Evolutionary conservation across 2,888 invertebrate species (phyloP), one percentile per base, ranked within the genome.

Genomic region (Pterostichus madidus): DNA sequence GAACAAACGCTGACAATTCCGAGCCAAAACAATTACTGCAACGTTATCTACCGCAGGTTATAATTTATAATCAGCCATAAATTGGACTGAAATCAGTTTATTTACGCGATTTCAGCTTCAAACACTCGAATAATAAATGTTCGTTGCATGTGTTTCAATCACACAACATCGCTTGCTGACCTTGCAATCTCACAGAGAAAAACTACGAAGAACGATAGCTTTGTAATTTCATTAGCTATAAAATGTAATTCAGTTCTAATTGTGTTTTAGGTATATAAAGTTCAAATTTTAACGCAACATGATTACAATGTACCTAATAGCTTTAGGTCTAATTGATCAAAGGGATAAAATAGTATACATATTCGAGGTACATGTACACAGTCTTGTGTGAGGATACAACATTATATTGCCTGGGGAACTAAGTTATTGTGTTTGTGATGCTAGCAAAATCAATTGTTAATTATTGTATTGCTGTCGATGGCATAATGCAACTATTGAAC

Each of bases 61-160:
- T 71, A 44, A 71, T 44, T 71, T 71, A 71, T 71, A 71, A 71
- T 71, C 68, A 71, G 15, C 44, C 68, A 71, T 71, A 71, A 71
- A 71, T 71, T 71, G 68, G 24, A 56, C 17, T 17, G 68, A 71
- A 71, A 71, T 71, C 68, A 71, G 68, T 71, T 39, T 71, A 71
- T 71, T 71, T 71, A 71, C 39, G 68, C 68, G 68, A 71, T 71
- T 71, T 71, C 44, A 71, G 44, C 68, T 71, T 44, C 56, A 15
- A 56, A 56, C 56, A 56, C 17, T 17, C 15, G 56, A 56, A 56
- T 56, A 56, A 56, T 56, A 56, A 56, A 56, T 56, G 56, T 49
- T 11, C 49, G 49, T n/a, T 49, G 49, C n/a, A 49, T 56, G 24
- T 56, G 56, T 56, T 56, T 56, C 56, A 11, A 56, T 56, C 56